Conservation (phyloP, 2,113 vertebrate genomes). For the Columba livia region DNA sequence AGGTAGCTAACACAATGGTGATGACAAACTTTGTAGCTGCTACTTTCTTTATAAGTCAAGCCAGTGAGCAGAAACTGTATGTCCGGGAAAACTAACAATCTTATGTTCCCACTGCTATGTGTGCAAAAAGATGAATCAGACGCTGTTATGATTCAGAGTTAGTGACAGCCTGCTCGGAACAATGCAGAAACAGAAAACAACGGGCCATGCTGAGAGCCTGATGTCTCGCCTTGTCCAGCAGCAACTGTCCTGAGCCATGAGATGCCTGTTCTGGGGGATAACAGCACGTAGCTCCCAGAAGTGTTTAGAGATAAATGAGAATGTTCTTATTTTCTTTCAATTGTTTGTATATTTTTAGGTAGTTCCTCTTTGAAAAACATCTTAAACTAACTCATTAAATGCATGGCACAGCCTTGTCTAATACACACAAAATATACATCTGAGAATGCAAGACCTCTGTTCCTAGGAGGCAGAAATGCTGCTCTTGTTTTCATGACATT, state of each 20-base stretch:
- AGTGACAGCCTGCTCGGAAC: neutral
- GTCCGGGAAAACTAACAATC: neutral
- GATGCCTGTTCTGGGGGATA: neutral
- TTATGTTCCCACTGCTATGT: neutral
- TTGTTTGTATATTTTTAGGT: neutral
- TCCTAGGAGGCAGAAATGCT: neutral
- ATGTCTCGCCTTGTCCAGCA: neutral
- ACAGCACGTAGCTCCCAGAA: neutral
- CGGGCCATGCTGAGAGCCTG: accelerated
- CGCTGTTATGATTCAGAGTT: neutral
- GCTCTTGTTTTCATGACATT: neutral
- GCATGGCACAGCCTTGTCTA: neutral
- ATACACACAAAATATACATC: accelerated
- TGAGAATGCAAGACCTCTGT: neutral
- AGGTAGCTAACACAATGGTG: neutral
- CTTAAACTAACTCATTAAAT: neutral
- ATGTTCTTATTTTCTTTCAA: neutral
- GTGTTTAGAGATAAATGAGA: neutral
- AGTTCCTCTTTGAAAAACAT: neutral
- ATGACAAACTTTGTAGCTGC: neutral
- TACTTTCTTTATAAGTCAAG: neutral
- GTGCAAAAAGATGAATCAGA: neutral
- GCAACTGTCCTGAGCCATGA: neutral
- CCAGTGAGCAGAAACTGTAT: neutral
- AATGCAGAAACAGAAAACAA: neutral